Conservation (phyloP, 2,888 invertebrate genomes). For the Cylindroiulus punctatus region DNA sequence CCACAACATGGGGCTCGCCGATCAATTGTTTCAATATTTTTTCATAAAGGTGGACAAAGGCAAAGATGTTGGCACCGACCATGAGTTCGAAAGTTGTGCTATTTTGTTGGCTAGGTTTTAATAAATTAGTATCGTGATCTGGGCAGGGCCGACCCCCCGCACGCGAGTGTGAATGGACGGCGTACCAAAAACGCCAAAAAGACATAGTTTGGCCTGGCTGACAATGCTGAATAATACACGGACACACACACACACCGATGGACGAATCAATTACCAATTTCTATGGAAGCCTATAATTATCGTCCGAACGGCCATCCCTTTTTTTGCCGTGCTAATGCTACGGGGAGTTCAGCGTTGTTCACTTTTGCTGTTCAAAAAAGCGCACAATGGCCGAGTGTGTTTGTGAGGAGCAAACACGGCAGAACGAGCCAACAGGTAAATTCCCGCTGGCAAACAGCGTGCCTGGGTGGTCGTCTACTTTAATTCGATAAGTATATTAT, state of each 20-base stretch:
- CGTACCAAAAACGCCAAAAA: background rate
- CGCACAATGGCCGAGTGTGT: background rate
- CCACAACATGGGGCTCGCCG: background rate
- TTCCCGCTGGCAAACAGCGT: background rate
- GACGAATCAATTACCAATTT: constrained; percentile 43
- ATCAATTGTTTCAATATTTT: constrained; percentile 27
- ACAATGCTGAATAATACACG: background rate
- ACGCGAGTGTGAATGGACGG: constrained; percentile 25
- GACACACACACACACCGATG: background rate
- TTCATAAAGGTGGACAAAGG: background rate
- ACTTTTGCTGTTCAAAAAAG: constrained; percentile 28
- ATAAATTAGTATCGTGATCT: constrained; percentile 30
- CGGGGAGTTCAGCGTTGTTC: constrained; percentile 3
- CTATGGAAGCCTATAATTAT: constrained; percentile 7
- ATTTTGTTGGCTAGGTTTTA: background rate
- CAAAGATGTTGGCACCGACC: background rate
- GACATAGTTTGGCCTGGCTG: background rate
- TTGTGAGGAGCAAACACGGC: background rate
- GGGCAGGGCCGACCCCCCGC: constrained; percentile 12
- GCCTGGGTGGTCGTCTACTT: constrained; percentile 19
- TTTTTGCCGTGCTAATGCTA: constrained; percentile 8
- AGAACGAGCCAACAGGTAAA: background rate
- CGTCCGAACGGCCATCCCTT: background rate
- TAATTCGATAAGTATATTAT: constrained; percentile 8
- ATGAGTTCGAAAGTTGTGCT: background rate